phyloP scores from a whole-genome alignment of 2,888 invertebrate genomes.

The Oeneis ivallda region DNA sequence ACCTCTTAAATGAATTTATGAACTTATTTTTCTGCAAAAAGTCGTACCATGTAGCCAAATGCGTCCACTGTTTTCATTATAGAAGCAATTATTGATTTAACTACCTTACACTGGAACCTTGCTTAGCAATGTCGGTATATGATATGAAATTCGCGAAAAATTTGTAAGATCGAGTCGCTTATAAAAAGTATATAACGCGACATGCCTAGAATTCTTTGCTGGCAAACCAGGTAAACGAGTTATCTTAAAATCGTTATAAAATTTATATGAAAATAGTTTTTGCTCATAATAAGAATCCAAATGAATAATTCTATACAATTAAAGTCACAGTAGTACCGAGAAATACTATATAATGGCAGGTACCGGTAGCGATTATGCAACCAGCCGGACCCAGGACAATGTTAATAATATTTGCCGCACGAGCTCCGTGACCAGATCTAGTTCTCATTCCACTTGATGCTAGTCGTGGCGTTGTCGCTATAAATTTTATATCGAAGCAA shows the following conservation, averaged over 20 bases:
- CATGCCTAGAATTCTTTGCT: slow-evolving; percentile 14
- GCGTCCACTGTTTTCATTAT: slow-evolving; percentile 26
- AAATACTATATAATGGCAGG: slow-evolving; percentile 55
- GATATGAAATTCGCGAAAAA: slow-evolving; percentile 9
- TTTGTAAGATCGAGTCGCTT: not conserved
- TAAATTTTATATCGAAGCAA: slow-evolving; percentile 34
- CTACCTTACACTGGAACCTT: slow-evolving; percentile 17
- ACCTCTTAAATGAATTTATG: slow-evolving; percentile 27
- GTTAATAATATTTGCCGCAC: slow-evolving; percentile 59
- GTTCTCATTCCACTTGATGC: slow-evolving; percentile 43
- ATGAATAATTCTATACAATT: slow-evolving; percentile 55
- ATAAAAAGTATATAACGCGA: slow-evolving; percentile 13
- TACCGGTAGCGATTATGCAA: slow-evolving; percentile 71
- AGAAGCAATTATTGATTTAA: slow-evolving; percentile 29
- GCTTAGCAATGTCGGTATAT: slow-evolving; percentile 9
- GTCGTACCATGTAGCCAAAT: slow-evolving; percentile 21
- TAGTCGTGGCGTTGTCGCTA: slow-evolving; percentile 30
- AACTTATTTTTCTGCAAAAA: slow-evolving; percentile 22
- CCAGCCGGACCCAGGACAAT: slow-evolving; percentile 73
- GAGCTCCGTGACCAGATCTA: slow-evolving; percentile 65
- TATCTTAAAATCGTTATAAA: slow-evolving; percentile 36
- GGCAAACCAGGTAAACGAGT: slow-evolving; percentile 22
- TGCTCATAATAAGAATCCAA: slow-evolving; percentile 42
- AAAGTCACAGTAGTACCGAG: slow-evolving; percentile 50
- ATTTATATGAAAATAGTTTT: slow-evolving; percentile 38